phyloP scores from a whole-genome alignment of 2,888 invertebrate genomes.

The Xestia rhomboidea region DNA sequence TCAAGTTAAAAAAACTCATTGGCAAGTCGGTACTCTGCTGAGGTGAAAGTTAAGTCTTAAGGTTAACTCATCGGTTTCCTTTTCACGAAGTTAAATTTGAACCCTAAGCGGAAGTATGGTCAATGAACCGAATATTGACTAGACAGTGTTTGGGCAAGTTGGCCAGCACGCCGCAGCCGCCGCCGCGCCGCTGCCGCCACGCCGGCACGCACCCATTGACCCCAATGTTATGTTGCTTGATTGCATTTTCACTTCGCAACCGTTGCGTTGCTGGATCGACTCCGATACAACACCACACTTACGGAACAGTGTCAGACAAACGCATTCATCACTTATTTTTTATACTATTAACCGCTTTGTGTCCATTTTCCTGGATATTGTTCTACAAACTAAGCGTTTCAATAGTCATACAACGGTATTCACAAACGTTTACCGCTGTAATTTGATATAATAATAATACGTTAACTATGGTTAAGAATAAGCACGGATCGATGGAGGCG shows the following conservation, averaged over 20 bases:
- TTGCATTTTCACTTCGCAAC: slow-evolving; percentile 82
- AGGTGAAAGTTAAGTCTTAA: slow-evolving; percentile 46
- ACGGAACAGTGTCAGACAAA: slow-evolving; percentile 59
- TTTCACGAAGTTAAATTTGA: slow-evolving; percentile 44
- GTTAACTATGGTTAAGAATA: slow-evolving; percentile 39
- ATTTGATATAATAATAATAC: slow-evolving; percentile 29
- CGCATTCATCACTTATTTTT: slow-evolving; percentile 52
- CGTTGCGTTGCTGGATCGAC: slow-evolving; percentile 66
- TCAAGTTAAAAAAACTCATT: not conserved
- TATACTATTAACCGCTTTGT: slow-evolving; percentile 33
- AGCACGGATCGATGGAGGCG: slow-evolving; percentile 64
- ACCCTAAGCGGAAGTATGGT: slow-evolving; percentile 70
- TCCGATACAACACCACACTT: slow-evolving; percentile 56
- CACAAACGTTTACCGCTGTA: slow-evolving; percentile 14
- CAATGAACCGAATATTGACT: slow-evolving; percentile 70
- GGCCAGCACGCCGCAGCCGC: not conserved
- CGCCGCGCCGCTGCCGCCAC: slow-evolving; percentile 33
- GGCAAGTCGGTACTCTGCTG: not conserved
- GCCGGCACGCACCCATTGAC: slow-evolving; percentile 79
- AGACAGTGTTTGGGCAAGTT: slow-evolving; percentile 64
- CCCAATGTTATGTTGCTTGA: slow-evolving; percentile 78
- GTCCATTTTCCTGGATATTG: slow-evolving; percentile 44
- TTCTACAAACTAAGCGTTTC: slow-evolving; percentile 30
- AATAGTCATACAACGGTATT: slow-evolving; percentile 38
- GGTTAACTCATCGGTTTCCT: slow-evolving; percentile 33